Percentiles rank a stretch among this genome's conserved stretches.
Conservation (phyloP, 1,140 invertebrate genomes). For the Brachystomella parvula region DNA sequence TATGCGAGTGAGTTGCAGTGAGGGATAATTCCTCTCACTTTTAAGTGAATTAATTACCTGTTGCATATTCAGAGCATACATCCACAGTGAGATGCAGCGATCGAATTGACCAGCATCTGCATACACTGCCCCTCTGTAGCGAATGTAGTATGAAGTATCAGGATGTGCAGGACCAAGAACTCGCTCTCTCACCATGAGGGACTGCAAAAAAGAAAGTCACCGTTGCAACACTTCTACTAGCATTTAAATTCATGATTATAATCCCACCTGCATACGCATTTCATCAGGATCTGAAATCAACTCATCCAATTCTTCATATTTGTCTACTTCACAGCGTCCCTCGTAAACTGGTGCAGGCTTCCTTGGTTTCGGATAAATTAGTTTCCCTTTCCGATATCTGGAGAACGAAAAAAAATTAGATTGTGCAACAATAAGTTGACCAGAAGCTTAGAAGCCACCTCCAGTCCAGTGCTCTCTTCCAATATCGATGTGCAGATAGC, state of each 20-base stretch:
- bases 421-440: background rate
- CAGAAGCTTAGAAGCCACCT: constrained; percentile 57
- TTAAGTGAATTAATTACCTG: constrained; percentile 47
- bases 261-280: constrained; percentile 76
- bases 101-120: constrained; percentile 88
- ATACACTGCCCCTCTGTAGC: constrained; percentile 86
- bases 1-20: background rate
- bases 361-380: constrained; percentile 58
- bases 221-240: background rate
- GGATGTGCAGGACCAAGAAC: constrained; percentile 89
- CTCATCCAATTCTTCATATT: constrained; percentile 70
- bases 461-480: constrained; percentile 80
- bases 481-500: constrained; percentile 74
- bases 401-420: constrained; percentile 4
- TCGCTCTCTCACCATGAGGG: constrained; percentile 82
- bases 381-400: constrained; percentile 50
- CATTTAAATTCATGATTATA: background rate
- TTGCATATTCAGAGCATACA: constrained; percentile 94
- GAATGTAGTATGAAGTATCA: constrained; percentile 91
- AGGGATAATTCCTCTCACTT: too few species aligned
- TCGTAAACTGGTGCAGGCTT: constrained; percentile 71
- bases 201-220: constrained; percentile 41
- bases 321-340: constrained; percentile 69
- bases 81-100: constrained; percentile 86
- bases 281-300: constrained; percentile 84